Conservation (phyloP, 2,113 vertebrate genomes). For the Corvus moneduloides region DNA sequence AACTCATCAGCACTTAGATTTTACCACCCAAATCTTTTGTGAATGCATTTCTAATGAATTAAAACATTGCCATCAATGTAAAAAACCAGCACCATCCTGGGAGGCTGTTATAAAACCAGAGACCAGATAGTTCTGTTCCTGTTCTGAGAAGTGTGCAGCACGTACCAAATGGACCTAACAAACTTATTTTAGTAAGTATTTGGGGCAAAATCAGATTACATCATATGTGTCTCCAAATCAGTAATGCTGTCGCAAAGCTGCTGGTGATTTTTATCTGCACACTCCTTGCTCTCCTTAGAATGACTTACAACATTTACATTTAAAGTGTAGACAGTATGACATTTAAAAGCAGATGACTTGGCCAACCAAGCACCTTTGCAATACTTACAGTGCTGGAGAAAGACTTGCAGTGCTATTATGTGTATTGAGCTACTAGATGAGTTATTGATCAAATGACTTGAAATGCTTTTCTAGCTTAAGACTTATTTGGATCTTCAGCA, state of each 20-base stretch:
- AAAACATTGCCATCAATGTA: neutral
- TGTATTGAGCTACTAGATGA: neutral
- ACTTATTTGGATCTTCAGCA: neutral
- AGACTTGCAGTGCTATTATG: neutral
- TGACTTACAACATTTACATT: neutral
- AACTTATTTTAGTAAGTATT: neutral
- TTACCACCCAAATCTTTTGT: neutral
- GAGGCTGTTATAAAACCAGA: neutral
- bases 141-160: neutral
- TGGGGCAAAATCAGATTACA: neutral
- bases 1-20: neutral
- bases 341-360: neutral
- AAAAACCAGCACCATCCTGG: neutral
- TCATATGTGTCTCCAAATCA: neutral
- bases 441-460: neutral
- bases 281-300: neutral
- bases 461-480: neutral
- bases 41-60: neutral
- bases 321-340: neutral
- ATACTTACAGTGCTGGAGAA: neutral
- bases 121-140: neutral
- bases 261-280: neutral
- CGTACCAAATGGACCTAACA: neutral
- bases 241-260: neutral
- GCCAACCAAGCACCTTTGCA: neutral